Percentiles rank a stretch among this genome's conserved stretches.
phyloP scores from a whole-genome alignment of 2,888 invertebrate genomes.

The Cyclophora albipunctata region DNA sequence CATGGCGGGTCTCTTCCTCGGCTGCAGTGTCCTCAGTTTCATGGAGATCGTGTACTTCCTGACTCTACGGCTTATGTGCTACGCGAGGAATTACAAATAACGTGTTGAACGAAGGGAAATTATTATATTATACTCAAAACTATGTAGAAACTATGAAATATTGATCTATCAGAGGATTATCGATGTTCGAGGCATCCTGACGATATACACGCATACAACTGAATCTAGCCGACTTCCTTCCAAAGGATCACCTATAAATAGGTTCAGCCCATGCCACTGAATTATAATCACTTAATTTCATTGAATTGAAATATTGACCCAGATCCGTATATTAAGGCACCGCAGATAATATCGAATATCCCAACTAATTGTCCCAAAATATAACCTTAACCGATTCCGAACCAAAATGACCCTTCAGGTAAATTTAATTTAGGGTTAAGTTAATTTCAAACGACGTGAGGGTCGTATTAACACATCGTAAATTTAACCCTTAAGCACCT shows the following conservation, averaged over 20 bases:
- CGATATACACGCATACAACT: no score
- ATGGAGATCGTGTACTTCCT: constrained; percentile 84
- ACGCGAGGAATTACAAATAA: constrained; percentile 30
- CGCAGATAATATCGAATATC: no score
- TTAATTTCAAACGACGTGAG: constrained; percentile 58
- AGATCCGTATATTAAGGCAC: no score
- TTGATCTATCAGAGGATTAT: background rate
- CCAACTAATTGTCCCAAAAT: background rate
- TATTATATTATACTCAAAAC: background rate
- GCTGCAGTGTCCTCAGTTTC: constrained; percentile 85
- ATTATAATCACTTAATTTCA: no score
- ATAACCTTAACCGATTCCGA: constrained; percentile 20
- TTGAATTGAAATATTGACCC: no score
- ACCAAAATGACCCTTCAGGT: constrained; percentile 52
- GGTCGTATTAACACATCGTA: constrained; percentile 67
- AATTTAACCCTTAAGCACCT: constrained; percentile 69
- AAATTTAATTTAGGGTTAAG: constrained; percentile 64
- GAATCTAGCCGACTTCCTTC: no score
- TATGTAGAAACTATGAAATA: background rate
- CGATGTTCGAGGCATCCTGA: no score
- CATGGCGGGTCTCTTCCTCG: constrained; percentile 85
- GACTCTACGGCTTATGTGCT: constrained; percentile 79
- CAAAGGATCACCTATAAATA: no score
- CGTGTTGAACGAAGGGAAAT: background rate
- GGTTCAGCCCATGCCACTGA: no score